These are phyloP conservation scores for Lasioglossum lativentre DNA, from an alignment of 2,888 invertebrate species.

Conservation along the genomic window DNA sequence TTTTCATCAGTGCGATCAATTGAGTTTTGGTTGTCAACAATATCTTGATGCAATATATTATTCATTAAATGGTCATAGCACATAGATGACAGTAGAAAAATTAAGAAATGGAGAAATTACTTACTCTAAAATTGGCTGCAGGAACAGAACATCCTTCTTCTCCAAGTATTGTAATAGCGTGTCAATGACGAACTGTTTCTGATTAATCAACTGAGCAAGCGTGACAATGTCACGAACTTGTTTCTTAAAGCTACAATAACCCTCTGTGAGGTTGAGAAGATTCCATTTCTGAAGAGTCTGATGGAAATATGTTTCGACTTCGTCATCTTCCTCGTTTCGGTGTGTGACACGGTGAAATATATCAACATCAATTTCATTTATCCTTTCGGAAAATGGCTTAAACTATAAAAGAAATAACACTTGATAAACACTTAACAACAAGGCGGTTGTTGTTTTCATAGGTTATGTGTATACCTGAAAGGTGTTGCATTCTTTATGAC, in stretches of 20 bases:
- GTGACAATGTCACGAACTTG: slow-evolving; percentile 92
- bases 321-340: slow-evolving; percentile 89
- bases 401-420: slow-evolving; percentile 87
- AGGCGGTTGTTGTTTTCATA: neutral
- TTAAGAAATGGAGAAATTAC: slow-evolving; percentile 80
- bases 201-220: slow-evolving; percentile 93
- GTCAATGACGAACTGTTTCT: slow-evolving; percentile 91
- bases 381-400: slow-evolving; percentile 94
- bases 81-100: neutral
- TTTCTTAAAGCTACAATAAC: slow-evolving; percentile 91
- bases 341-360: slow-evolving; percentile 94
- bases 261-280: slow-evolving; percentile 93
- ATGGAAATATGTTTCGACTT: slow-evolving; percentile 92
- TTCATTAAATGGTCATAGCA: neutral
- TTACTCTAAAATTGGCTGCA: slow-evolving; percentile 95
- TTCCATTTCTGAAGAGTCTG: slow-evolving; percentile 95
- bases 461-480: slow-evolving; percentile 88
- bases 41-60: neutral
- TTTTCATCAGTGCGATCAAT: neutral
- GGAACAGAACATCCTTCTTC: slow-evolving; percentile 89
- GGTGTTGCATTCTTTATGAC: slow-evolving; percentile 91
- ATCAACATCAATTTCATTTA: slow-evolving; percentile 94
- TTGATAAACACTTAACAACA: neutral
- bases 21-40: neutral
- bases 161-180: slow-evolving; percentile 90